Evolutionary conservation across 92 coral and sea anemone genomes (phyloP).

Genomic region (Parazoanthus darwini): DNA sequence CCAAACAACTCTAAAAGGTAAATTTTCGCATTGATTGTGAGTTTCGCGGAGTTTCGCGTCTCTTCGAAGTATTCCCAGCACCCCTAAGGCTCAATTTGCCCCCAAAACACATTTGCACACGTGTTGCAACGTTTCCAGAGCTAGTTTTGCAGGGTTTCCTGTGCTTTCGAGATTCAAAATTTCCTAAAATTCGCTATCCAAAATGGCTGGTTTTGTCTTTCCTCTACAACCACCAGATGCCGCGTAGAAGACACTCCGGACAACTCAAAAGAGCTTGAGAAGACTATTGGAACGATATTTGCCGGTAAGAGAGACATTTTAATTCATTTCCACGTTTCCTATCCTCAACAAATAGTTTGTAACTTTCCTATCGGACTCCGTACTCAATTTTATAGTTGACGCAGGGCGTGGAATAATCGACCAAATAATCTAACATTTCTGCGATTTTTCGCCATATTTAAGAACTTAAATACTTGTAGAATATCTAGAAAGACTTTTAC

Average conservation of each 20-base stretch:
- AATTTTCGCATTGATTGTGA: slow-evolving; percentile 83
- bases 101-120: slow-evolving; percentile 77
- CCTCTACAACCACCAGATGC: slow-evolving; percentile 84
- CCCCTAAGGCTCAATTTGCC: slow-evolving; percentile 60
- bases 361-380: slow-evolving; percentile 91
- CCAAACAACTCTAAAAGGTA: slow-evolving; percentile 99
- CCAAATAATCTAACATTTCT: slow-evolving; percentile 61
- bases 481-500: slow-evolving; percentile 67
- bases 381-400: slow-evolving; percentile 86
- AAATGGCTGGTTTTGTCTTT: slow-evolving; percentile 99
- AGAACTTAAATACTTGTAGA: slow-evolving; percentile 47
- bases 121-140: slow-evolving; percentile 97
- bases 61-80: slow-evolving; percentile 64
- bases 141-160: slow-evolving; percentile 97
- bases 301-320: slow-evolving; percentile 89
- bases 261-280: slow-evolving; percentile 63
- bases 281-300: slow-evolving; percentile 72
- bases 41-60: slow-evolving; percentile 77
- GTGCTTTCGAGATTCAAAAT: slow-evolving; percentile 93
- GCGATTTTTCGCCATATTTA: slow-evolving; percentile 44
- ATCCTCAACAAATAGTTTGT: slow-evolving; percentile 86
- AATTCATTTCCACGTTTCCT: slow-evolving; percentile 85
- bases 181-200: slow-evolving; percentile 99
- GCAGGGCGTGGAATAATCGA: slow-evolving; percentile 94
- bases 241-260: slow-evolving; percentile 71